Conservation (phyloP, 2,113 vertebrate genomes). For the Elaphurus davidianus region DNA sequence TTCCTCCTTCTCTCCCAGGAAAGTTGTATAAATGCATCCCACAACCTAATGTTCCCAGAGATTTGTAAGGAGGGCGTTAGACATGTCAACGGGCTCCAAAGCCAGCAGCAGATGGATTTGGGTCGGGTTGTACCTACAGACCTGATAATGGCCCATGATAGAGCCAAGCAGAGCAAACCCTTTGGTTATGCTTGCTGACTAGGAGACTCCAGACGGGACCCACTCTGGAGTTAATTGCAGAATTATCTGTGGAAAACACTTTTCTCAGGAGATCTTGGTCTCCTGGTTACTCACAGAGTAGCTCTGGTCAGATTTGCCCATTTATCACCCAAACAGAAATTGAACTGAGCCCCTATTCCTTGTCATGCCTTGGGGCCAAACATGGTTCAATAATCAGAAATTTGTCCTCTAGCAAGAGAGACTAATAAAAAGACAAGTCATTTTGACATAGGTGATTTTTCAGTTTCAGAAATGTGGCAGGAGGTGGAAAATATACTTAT, state of each 20-base stretch:
- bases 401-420: neutral
- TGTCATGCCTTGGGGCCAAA: neutral
- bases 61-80: neutral
- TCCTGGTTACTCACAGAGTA: neutral
- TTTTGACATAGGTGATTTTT: neutral
- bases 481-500: neutral
- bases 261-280: neutral
- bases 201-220: neutral
- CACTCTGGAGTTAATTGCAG: neutral
- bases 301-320: neutral
- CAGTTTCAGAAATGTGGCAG: neutral
- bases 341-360: neutral
- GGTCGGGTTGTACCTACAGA: neutral
- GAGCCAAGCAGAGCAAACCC: neutral
- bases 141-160: accelerated
- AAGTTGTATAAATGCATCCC: neutral
- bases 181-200: neutral
- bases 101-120: neutral
- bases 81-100: neutral
- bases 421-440: neutral
- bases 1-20: neutral
- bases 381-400: neutral
- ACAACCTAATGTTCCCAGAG: neutral
- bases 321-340: neutral
- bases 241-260: neutral